A percentile compares a stretch with the other conserved stretches of the same genome.
Conservation (phyloP, 2,797 vertebrate species). For the Gadopsis bispinosus region DNA sequence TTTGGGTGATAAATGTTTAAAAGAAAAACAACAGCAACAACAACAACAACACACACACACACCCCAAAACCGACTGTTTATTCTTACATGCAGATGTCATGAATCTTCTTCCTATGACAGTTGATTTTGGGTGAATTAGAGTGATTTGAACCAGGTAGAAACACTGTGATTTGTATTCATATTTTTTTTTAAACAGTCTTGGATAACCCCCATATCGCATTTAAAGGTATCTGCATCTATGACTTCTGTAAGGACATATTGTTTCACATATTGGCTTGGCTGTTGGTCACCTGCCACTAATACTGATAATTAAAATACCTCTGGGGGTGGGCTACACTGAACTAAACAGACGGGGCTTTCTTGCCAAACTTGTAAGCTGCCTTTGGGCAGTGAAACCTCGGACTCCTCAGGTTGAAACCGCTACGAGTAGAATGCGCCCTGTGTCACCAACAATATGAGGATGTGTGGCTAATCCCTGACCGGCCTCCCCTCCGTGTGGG, state of each 20-base stretch:
- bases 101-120: neutral
- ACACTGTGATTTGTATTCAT: neutral
- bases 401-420: neutral
- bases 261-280: neutral
- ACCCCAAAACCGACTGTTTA: accelerated
- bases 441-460: constrained; percentile 19
- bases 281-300: constrained; percentile 33
- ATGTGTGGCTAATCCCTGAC: constrained; percentile 13
- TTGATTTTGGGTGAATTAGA: neutral
- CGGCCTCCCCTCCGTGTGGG: constrained; percentile 29
- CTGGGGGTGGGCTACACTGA: neutral
- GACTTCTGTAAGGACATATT: neutral
- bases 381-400: neutral
- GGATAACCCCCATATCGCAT: neutral
- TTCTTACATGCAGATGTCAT: neutral
- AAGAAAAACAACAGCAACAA: too few relatives aligned
- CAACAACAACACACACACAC: too few relatives aligned
- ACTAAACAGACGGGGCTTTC: neutral
- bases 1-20: neutral
- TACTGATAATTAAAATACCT: constrained; percentile 6
- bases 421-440: constrained; percentile 6
- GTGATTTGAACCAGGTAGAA: neutral
- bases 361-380: neutral
- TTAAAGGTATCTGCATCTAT: neutral
- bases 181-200: neutral